A percentile compares a stretch with the other conserved stretches of the same genome.
These are phyloP conservation scores for Himalopsyche anomala DNA, from an alignment of 2,888 invertebrate genomes.

Conservation along the genomic window DNA sequence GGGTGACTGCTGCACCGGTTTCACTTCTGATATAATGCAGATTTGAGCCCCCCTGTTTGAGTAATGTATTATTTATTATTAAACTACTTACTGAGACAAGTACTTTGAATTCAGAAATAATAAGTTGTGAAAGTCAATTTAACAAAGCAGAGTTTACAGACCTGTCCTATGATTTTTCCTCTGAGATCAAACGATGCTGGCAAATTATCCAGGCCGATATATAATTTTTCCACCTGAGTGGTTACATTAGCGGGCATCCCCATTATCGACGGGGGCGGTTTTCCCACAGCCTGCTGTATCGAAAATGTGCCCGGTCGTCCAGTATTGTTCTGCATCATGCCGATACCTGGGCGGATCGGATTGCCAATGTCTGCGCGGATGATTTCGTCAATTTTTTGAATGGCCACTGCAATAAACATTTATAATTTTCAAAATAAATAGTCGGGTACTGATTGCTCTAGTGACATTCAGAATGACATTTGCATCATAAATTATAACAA, in stretches of 20 bases:
- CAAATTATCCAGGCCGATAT: conserved; percentile 86
- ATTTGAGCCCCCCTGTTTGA: conserved; percentile 79
- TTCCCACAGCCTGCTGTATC: conserved; percentile 37
- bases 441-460: too few relatives aligned
- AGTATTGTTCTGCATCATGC: background rate
- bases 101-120: background rate
- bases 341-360: conserved; percentile 47
- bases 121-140: background rate
- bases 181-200: conserved; percentile 86
- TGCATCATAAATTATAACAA: too few relatives aligned
- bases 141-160: conserved; percentile 65
- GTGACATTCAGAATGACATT: too few relatives aligned
- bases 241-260: conserved; percentile 51
- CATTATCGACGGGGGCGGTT: conserved; percentile 46
- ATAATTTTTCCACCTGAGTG: conserved; percentile 80
- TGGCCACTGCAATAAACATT: conserved; percentile 67
- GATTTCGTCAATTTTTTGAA: conserved; percentile 68
- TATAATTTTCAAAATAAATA: background rate
- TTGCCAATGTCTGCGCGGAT: conserved; percentile 64
- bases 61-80: background rate
- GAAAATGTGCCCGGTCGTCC: background rate
- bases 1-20: conserved; percentile 85
- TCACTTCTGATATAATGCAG: conserved; percentile 87
- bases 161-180: conserved; percentile 83
- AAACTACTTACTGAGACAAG: background rate